A percentile compares a stretch with the other conserved stretches of the same genome.
Evolutionary conservation across 1,140 invertebrate genomes (phyloP).

Genomic region (Aphis gossypii): DNA sequence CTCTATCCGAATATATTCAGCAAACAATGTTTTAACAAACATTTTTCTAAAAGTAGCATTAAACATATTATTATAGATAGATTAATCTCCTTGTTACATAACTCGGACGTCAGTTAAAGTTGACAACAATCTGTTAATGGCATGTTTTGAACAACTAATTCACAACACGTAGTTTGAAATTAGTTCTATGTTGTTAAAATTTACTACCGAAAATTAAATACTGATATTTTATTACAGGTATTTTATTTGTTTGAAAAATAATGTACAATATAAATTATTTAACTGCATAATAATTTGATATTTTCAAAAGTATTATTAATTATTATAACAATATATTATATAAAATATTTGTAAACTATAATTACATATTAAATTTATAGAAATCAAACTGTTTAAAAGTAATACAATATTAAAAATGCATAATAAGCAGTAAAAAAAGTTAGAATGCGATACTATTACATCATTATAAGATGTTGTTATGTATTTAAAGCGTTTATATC

Average conservation of each 20-base stretch:
- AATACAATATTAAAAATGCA: neutral
- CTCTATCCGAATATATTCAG: neutral
- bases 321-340: neutral
- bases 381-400: neutral
- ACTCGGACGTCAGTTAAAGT: neutral
- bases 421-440: neutral
- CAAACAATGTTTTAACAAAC: neutral
- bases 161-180: neutral
- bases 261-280: neutral
- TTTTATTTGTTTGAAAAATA: neutral
- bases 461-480: neutral
- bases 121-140: slow-evolving; percentile 32
- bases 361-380: neutral
- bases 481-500: neutral
- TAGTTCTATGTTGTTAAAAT: neutral
- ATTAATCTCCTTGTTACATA: neutral
- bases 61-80: neutral
- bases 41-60: neutral
- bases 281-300: neutral
- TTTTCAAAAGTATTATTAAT: neutral
- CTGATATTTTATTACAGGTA: too few relatives aligned
- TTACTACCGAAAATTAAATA: neutral
- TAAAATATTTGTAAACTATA: neutral
- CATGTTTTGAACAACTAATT: slow-evolving; percentile 26
- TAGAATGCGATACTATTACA: neutral